These are phyloP conservation scores for Anniella stebbinsi DNA, from an alignment of 2,797 vertebrate genomes.

Conservation along the genomic window DNA sequence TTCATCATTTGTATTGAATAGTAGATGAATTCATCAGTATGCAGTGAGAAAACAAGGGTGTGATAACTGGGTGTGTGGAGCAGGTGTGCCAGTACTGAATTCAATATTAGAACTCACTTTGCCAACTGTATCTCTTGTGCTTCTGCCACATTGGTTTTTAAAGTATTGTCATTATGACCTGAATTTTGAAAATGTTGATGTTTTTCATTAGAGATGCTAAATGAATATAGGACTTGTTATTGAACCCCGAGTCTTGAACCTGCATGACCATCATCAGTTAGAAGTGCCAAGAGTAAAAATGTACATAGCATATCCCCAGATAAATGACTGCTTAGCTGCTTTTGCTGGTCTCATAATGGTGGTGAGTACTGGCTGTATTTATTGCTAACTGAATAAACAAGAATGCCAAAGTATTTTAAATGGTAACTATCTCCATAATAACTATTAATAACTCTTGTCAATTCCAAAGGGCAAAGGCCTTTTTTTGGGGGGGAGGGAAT, in stretches of 20 bases:
- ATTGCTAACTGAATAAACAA: not conserved
- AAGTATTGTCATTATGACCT: not conserved
- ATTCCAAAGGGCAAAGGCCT: not conserved
- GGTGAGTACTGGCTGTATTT: not conserved
- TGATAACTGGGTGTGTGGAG: not conserved
- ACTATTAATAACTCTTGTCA: not conserved
- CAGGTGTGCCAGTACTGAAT: not conserved
- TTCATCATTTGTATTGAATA: not conserved
- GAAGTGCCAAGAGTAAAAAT: not conserved
- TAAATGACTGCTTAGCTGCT: not conserved
- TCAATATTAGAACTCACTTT: not conserved
- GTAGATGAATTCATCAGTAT: not conserved
- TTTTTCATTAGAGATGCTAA: not conserved
- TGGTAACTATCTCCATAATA: not conserved
- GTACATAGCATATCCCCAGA: not conserved
- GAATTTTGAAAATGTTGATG: not conserved
- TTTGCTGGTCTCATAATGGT: not conserved
- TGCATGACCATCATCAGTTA: not conserved
- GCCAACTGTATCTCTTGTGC: not conserved
- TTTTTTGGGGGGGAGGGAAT: not conserved
- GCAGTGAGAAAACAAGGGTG: not conserved
- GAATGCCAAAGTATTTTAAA: not conserved
- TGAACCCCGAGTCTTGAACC: not conserved
- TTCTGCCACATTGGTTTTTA: not conserved
- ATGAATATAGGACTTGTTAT: not conserved